Base-by-base conservation (phyloP, 2,797 vertebrate species). In the Emydoidea blandingii region DNA sequence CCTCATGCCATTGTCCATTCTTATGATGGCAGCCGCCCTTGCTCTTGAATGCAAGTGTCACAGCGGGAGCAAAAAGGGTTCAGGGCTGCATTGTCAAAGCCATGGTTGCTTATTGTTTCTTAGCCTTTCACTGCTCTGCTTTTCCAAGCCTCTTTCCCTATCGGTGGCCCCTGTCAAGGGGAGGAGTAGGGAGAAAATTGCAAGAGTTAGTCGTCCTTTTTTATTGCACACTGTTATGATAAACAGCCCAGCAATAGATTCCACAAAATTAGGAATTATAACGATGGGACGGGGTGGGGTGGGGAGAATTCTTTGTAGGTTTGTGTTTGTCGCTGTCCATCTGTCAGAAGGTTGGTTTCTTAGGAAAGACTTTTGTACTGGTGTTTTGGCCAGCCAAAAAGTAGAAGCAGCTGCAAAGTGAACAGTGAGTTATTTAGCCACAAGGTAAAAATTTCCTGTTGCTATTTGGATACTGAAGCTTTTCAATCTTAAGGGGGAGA, bases 1-100 rank as follows among this genome's bases (percentile, higher is more conserved):
- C 97, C 97, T 98, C 98, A 97, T 90, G 98, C 96, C 98, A 99
- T 99, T 99, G 98, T 99, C 98, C 98, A 94, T 98, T 98, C 94
- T 96, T 97, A 98, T 81, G 96, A 97, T 97, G 97, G 98, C 98
- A 98, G 98, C 98, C 97, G 97, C 98, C 98, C 98, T 98, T 96
- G 98, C 96, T 98, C 97, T 97, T 98, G 98, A 98, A 98, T 98
- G 98, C 95, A 94, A 97, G 98, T 98, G 98, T 98, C 98, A 97
- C 98, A 98, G 98, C 96, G 96, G 98, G 98, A 98, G 97, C 96
- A 98, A 94, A 97, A 95, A 97, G 96, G 98, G 97, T 92, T 95
- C 94, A 98, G 98, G 96, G 96, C 97, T 97, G 98, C 98, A 98
- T 98, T 98, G 98, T 99, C 98, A 98, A 98, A 99, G 98, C 98